Evolutionary conservation across 2,888 invertebrate genomes (phyloP), one percentile per base, ranked within the genome.

Genomic region (Oxyteleia sp.): DNA sequence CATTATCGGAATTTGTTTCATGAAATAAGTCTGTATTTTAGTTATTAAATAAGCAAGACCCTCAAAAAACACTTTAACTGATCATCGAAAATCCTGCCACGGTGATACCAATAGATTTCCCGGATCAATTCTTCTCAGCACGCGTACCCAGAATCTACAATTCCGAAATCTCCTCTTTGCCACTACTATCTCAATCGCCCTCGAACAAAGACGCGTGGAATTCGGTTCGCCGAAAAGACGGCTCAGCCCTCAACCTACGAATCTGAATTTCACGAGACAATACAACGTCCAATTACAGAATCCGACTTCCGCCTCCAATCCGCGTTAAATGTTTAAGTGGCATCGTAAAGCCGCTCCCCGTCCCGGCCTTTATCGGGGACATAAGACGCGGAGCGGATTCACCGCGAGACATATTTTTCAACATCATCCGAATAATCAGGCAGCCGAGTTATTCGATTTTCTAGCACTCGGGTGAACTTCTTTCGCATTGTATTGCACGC

Each of bases 391-490:
- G 15, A 13, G 13, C 23, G 64, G 51, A 26, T 53, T 26, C 23
- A 23, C 51, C 13, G 55, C 47, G 57, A 47, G 69, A 78, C 78
- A 78, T 53, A 69, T 69, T 78, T 69, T 63, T 26, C 53, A 29
- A 55, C 69, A 71, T 63, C 69, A 69, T 63, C 38, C 79, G 63
- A 64, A 64, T 71, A 79, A 79, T 79, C 79, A 64, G 13, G 64
- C 71, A 45, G 57, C 26, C 41, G 51, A 78, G 61, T 80, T 72
- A 72, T 80, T 80, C 59, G 66, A 72, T 80, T 72, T 79, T 64
- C 49, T 71, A 47, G 29, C 71, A 64, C 71, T 71, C 64, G 64
- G 38, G 41, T 59, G 69, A 78, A 55, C 29, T 49, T 71, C 49
- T 79, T 71, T 64, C 43, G 38, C 45, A 41, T 57, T 71, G 71